Evolutionary conservation across 30 jellyfish, hydroid and myxozoan genomes (phyloP).

Genomic region (Pelagia noctiluca): DNA sequence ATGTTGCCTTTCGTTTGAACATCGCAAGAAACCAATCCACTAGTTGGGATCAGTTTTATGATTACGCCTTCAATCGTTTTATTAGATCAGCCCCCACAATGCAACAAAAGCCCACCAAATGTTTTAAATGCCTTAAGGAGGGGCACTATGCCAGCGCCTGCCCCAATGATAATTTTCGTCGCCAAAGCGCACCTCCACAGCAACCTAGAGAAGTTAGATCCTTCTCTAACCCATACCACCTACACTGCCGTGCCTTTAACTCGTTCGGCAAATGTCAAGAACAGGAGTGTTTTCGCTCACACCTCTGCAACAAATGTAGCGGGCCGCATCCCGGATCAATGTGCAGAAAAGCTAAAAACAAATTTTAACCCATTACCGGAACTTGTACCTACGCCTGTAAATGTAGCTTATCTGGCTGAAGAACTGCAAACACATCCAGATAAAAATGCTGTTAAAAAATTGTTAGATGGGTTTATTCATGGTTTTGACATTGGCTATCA

Average conservation of each 20-base stretch:
- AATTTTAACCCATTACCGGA: conserved; percentile 37
- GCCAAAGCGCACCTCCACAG: background rate
- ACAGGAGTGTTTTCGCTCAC: background rate
- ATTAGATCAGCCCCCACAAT: background rate
- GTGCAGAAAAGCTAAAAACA: background rate
- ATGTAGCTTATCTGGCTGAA: background rate
- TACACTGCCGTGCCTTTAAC: background rate
- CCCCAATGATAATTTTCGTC: background rate
- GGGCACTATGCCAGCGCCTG: background rate
- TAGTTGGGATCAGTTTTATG: background rate
- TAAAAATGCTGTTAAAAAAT: background rate
- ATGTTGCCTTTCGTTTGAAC: background rate
- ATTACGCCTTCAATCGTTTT: background rate
- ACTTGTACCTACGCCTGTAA: conserved; percentile 2
- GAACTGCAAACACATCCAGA: background rate
- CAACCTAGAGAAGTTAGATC: no score
- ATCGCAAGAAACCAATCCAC: background rate
- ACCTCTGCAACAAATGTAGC: conserved; percentile 12
- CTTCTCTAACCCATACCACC: background rate
- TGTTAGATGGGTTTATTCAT: background rate
- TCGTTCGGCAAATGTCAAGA: background rate
- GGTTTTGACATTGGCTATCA: conserved; percentile 32
- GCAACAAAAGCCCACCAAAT: background rate
- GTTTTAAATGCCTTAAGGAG: background rate
- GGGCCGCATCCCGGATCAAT: conserved; percentile 8